Conservation (phyloP, 35 echinoderm and acorn worm species). For the Ophioderma brevispina region DNA sequence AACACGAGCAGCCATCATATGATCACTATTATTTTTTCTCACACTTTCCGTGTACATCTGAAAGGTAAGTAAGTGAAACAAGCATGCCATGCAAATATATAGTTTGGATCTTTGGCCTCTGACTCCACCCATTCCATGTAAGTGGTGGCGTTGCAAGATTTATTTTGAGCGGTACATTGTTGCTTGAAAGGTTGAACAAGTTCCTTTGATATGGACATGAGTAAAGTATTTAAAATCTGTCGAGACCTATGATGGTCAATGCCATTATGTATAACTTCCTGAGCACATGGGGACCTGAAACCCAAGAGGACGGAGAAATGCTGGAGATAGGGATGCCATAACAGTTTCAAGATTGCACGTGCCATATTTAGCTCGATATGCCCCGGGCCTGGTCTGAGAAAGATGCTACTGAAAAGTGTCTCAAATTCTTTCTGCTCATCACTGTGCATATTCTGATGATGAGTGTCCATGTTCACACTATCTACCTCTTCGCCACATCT, state of each 20-base stretch:
- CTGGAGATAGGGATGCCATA: too few relatives aligned
- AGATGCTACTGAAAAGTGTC: too few relatives aligned
- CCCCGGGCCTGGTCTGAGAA: too few relatives aligned
- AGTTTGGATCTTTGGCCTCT: not conserved
- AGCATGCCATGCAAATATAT: not conserved
- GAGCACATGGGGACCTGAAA: too few relatives aligned
- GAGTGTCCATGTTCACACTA: too few relatives aligned
- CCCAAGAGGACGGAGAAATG: too few relatives aligned
- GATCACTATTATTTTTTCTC: conserved; percentile 8
- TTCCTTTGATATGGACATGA: not conserved
- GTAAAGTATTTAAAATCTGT: not conserved
- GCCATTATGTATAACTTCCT: too few relatives aligned
- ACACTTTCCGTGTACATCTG: conserved; percentile 2
- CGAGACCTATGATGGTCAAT: not conserved
- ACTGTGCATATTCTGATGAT: too few relatives aligned
- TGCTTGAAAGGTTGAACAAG: not conserved
- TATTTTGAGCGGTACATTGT: not conserved
- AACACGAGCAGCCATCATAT: conserved; percentile 2
- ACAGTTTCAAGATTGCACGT: too few relatives aligned
- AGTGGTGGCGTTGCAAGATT: not conserved
- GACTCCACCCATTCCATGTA: conserved; percentile 15
- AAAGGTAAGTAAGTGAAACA: not conserved
- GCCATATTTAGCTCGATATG: too few relatives aligned
- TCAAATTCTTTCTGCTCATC: too few relatives aligned
- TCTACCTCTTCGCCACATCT: too few relatives aligned